phyloP scores from a whole-genome alignment of 2,113 vertebrate species.

The Ceyx margarethae region DNA sequence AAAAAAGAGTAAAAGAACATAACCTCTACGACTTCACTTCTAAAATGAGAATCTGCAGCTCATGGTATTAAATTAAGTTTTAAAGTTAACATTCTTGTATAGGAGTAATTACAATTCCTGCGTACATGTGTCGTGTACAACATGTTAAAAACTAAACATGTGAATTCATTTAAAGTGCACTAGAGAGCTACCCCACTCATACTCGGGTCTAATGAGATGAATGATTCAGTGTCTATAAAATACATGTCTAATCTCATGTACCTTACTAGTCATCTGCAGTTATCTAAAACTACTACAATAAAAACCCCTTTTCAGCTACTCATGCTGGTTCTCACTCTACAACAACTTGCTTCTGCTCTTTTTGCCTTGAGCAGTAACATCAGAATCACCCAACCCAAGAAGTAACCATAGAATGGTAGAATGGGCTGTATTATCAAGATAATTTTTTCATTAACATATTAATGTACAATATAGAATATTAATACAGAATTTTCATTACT shows the following conservation, averaged over 20 bases:
- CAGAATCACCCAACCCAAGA: background rate
- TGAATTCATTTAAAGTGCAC: constrained; percentile 56
- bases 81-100: background rate
- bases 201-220: constrained; percentile 45
- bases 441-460: background rate
- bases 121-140: background rate
- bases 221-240: constrained; percentile 59
- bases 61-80: background rate
- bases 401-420: background rate
- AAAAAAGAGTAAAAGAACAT: background rate
- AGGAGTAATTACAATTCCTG: background rate
- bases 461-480: background rate
- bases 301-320: background rate
- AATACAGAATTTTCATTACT: background rate
- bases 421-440: background rate
- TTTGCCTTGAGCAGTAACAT: background rate
- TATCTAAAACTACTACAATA: constrained; percentile 32
- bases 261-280: constrained; percentile 25
- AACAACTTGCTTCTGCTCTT: background rate
- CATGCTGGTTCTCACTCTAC: background rate
- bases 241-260: constrained; percentile 24
- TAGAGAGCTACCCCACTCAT: constrained; percentile 34
- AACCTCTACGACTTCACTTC: background rate
- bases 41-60: background rate
- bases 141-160: constrained; percentile 20